Evolutionary conservation across 2,888 invertebrate genomes (phyloP).

Genomic region (Oithona nana): DNA sequence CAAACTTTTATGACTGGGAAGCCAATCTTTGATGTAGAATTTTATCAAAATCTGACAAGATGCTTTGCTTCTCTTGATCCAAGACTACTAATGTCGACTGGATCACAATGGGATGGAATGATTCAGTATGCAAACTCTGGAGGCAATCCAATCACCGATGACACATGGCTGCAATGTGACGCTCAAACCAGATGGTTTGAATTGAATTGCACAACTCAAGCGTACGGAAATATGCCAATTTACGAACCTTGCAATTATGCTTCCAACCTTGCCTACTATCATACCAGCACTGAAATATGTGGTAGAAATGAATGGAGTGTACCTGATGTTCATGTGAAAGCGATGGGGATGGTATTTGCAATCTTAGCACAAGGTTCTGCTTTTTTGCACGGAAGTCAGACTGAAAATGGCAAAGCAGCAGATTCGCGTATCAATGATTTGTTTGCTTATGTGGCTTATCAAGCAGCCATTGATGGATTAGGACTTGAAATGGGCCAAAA

Average conservation of each 20-base stretch:
- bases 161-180: slow-evolving; percentile 4
- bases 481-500: no score
- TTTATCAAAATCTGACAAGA: background rate
- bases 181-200: background rate
- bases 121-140: slow-evolving; percentile 4
- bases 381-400: slow-evolving; percentile 14
- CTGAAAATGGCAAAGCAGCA: slow-evolving; percentile 1
- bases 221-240: slow-evolving; percentile 9
- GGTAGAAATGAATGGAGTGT: background rate
- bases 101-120: slow-evolving; percentile 11
- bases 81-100: background rate
- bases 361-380: slow-evolving; percentile 10
- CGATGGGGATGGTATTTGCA: slow-evolving; percentile 2
- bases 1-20: slow-evolving; percentile 15
- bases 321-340: background rate
- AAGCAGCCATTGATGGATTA: slow-evolving; percentile 5
- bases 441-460: slow-evolving; percentile 3
- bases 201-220: background rate
- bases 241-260: slow-evolving; percentile 6
- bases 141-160: background rate
- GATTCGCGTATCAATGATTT: slow-evolving; percentile 4
- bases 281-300: slow-evolving; percentile 4
- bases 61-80: slow-evolving; percentile 8
- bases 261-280: slow-evolving; percentile 15
- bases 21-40: background rate